phyloP scores from a whole-genome alignment of 2,113 vertebrate genomes.

The Desmodus rotundus region DNA sequence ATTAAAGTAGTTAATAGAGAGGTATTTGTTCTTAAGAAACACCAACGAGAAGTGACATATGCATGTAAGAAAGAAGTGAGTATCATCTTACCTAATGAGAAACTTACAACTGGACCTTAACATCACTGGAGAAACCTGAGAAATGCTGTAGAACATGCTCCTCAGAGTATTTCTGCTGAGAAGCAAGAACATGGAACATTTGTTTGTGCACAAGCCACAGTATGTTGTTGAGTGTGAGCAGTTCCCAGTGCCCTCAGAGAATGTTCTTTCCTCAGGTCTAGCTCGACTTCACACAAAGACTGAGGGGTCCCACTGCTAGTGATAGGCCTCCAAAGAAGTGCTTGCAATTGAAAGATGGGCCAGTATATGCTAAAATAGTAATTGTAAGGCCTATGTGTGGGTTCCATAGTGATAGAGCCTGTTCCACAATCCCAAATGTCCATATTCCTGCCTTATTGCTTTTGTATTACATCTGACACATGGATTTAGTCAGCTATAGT shows the following conservation, averaged over 20 bases:
- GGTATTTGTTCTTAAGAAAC: not conserved
- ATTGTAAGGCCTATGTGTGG: not conserved
- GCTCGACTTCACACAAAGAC: not conserved
- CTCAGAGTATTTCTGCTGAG: not conserved
- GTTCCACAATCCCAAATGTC: no score
- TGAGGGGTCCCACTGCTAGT: not conserved
- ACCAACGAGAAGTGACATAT: not conserved
- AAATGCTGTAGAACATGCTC: not conserved
- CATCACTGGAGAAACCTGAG: not conserved
- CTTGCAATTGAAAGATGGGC: not conserved
- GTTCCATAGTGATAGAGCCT: not conserved
- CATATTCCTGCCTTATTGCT: not conserved
- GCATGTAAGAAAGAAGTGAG: not conserved
- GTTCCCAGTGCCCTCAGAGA: not conserved
- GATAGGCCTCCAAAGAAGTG: not conserved
- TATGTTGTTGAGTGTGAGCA: not conserved
- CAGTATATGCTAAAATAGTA: not conserved
- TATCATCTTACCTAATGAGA: no score
- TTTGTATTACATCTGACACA: not conserved
- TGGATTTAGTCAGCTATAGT: not conserved
- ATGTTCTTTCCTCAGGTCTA: no score
- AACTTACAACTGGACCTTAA: not conserved
- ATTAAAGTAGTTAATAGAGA: not conserved
- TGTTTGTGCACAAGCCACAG: no score
- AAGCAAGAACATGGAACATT: not conserved